phyloP scores from a whole-genome alignment of 2,888 invertebrate genomes.

The Syritta pipiens region DNA sequence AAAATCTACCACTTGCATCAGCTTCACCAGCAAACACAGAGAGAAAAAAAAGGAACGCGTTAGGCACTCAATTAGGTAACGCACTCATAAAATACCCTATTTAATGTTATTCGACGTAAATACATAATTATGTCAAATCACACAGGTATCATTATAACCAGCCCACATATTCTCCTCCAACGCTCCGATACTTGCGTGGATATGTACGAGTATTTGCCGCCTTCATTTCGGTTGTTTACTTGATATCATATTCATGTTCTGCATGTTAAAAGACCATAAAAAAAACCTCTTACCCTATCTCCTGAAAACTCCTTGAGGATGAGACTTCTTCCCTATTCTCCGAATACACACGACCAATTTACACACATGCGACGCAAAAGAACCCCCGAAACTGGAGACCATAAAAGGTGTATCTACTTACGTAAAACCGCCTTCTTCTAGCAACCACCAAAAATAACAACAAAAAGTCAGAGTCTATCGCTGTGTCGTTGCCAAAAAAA shows the following conservation, averaged over 20 bases:
- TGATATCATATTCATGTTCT: conserved; percentile 68
- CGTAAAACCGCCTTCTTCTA: conserved; percentile 16
- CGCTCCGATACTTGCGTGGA: conserved; percentile 16
- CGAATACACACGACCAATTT: conserved; percentile 31
- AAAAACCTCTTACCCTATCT: conserved; percentile 34
- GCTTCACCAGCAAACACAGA: neutral
- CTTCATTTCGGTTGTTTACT: conserved; percentile 59
- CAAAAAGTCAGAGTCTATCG: too few species aligned
- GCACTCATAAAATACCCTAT: conserved; percentile 53
- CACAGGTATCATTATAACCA: conserved; percentile 65
- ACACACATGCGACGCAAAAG: conserved; percentile 16
- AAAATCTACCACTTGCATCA: conserved; percentile 6
- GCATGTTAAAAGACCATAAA: conserved; percentile 67
- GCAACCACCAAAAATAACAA: conserved; percentile 3
- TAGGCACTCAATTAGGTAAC: conserved; percentile 65
- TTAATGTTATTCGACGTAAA: conserved; percentile 59
- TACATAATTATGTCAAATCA: conserved; percentile 68
- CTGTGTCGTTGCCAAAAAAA: too few species aligned
- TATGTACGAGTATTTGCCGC: conserved; percentile 4
- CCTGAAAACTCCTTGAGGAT: conserved; percentile 14
- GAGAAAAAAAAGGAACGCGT: conserved; percentile 26
- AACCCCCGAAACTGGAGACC: conserved; percentile 26
- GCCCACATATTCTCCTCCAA: conserved; percentile 19
- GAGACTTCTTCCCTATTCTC: neutral
- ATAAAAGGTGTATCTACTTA: conserved; percentile 61